Conservation (phyloP, 2,113 vertebrate species). For the Nerophis lumbriciformis region DNA sequence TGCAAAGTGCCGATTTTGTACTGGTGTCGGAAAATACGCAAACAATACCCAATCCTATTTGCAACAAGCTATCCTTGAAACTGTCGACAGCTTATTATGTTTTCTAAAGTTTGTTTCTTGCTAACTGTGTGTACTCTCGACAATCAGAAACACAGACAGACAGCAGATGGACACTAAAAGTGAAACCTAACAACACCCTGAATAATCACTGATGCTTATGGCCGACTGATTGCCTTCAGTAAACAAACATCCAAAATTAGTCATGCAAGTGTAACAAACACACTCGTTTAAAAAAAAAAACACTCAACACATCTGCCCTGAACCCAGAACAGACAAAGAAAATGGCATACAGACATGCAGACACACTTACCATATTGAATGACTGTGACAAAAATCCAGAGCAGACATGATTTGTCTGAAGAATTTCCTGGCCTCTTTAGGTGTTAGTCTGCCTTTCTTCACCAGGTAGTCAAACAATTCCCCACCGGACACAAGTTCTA, state of each 20-base stretch:
- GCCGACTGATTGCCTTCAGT: neutral
- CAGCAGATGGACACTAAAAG: neutral
- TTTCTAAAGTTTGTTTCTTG: neutral
- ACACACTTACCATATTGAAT: constrained; percentile 93
- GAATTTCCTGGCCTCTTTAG: constrained; percentile 97
- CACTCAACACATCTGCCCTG: neutral
- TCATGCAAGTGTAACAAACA: neutral
- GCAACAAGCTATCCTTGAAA: neutral
- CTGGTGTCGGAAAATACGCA: too few species aligned
- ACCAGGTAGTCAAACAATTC: constrained; percentile 98
- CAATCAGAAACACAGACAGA: neutral
- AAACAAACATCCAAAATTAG: neutral
- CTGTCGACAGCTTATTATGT: neutral
- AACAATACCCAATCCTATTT: neutral
- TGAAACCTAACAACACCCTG: neutral
- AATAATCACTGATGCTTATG: neutral
- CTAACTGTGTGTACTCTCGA: neutral
- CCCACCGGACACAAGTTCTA: constrained; percentile 97
- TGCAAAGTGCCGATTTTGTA: too few species aligned
- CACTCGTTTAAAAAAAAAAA: neutral
- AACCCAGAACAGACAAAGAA: constrained; percentile 1
- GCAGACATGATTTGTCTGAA: constrained; percentile 99
- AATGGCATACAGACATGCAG: neutral
- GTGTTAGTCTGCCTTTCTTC: constrained; percentile 96
- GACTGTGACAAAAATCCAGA: constrained; percentile 98